These are phyloP conservation scores for Neolamprologus falcicula DNA, from an alignment of 2,113 vertebrate species.

Conservation along the genomic window DNA sequence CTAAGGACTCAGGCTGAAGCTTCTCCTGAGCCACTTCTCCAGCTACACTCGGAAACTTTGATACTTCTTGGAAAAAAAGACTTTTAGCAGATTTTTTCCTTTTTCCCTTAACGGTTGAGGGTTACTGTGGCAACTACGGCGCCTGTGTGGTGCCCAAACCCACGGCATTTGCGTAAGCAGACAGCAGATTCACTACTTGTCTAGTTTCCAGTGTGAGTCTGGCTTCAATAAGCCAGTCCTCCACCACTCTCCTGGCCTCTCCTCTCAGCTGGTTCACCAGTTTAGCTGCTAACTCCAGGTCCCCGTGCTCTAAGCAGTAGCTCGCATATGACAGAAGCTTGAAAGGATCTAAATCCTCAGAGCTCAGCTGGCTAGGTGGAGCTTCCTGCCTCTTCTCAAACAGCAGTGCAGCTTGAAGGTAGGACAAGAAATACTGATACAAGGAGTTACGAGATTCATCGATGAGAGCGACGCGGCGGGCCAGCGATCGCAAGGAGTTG, in stretches of 20 bases:
- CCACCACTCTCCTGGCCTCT: constrained; percentile 84
- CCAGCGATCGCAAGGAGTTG: constrained; percentile 78
- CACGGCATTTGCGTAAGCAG: constrained; percentile 87
- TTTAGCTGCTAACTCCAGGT: constrained; percentile 92
- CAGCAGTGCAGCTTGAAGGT: constrained; percentile 86
- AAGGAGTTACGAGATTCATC: constrained; percentile 91
- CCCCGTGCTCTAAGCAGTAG: constrained; percentile 89
- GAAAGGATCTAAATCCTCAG: constrained; percentile 83
- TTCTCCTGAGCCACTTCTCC: not conserved
- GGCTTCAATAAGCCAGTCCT: constrained; percentile 90
- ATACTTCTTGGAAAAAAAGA: not conserved
- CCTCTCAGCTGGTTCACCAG: constrained; percentile 91
- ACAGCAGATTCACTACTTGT: constrained; percentile 85
- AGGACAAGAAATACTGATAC: constrained; percentile 95
- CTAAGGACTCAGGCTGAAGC: not conserved
- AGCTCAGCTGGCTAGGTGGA: constrained; percentile 76
- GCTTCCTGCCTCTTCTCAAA: constrained; percentile 78
- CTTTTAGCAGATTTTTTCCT: not conserved
- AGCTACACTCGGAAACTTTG: not conserved
- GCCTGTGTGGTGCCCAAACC: constrained; percentile 87
- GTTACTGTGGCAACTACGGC: constrained; percentile 10
- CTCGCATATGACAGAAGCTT: constrained; percentile 88
- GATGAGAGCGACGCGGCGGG: constrained; percentile 84
- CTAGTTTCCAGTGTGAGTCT: constrained; percentile 89
- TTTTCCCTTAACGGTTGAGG: not conserved